A percentile compares a stretch with the other conserved stretches of the same genome.
Evolutionary conservation across 2,888 invertebrate genomes (phyloP).

Genomic region (Dinocampus coccinellae): DNA sequence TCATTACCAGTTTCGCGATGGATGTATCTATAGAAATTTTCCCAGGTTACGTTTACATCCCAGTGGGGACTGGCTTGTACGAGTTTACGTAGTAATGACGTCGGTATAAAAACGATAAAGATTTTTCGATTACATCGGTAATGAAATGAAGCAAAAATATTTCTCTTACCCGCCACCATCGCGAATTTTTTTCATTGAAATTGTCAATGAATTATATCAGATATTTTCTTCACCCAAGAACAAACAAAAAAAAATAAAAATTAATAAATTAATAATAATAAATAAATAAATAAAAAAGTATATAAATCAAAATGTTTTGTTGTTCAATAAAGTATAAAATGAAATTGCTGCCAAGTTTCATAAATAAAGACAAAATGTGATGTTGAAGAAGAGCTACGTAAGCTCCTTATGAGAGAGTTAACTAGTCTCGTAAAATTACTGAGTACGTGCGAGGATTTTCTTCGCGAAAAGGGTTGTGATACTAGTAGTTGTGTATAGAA

Average conservation of each 20-base stretch:
- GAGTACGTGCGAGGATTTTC: constrained; percentile 54
- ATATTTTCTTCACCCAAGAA: neutral
- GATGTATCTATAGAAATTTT: constrained; percentile 63
- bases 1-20: constrained; percentile 57
- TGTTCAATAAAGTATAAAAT: neutral
- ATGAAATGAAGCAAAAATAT: constrained; percentile 27
- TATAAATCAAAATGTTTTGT: neutral
- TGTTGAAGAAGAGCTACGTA: constrained; percentile 33
- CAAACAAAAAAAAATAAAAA: no score
- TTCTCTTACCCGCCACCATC: constrained; percentile 3
- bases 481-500: neutral
- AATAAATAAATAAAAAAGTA: neutral
- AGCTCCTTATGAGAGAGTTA: constrained; percentile 56
- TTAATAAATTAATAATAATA: no score
- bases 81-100: constrained; percentile 41
- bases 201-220: neutral
- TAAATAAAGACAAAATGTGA: neutral
- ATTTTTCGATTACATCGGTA: constrained; percentile 48
- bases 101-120: constrained; percentile 44
- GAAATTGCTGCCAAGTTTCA: neutral
- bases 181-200: constrained; percentile 2
- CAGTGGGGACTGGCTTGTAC: neutral
- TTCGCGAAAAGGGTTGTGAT: constrained; percentile 19
- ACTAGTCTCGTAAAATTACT: constrained; percentile 61
- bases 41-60: constrained; percentile 46